Base-by-base conservation (phyloP, 1,140 invertebrate species). In the Aphelinus certus region DNA sequence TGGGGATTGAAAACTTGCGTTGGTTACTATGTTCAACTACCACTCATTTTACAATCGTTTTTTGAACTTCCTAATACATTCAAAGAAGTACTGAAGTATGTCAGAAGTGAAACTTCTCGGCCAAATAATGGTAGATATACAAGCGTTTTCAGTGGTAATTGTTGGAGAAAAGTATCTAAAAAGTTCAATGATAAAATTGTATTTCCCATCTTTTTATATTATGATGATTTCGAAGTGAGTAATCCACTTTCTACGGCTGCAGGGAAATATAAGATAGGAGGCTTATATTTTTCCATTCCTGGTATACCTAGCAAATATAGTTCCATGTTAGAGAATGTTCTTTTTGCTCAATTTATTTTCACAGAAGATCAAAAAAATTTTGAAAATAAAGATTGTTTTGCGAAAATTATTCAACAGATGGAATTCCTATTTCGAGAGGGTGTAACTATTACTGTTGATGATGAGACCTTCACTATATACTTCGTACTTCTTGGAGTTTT, bases 401-500 rank as follows among this genome's bases (percentile, higher is more conserved):
- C 46, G 3, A 63, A 74, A 63, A 60, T 69, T 73, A 68, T 75
- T 51, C 42, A 76, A 55, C 56, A 77, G 64, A 45, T 77, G 7
- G 48, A 60, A 60, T 7, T 71, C 62, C 64, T 81, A 26, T 57
- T 55, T n/a, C 57, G n/a, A 42, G 51, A 76, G 6, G 79, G 77
- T 47, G 78, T 79, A 55, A 48, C n/a, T 45, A 68, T 78, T 63
- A 3, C 43, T 57, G 46, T 81, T n/a, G 60, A 75, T 47, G 58
- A 57, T 61, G 2, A 69, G 69, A 57, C 7, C 7, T 55, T 69
- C 45, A 62, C 1, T 57, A 48, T 79, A 53, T 76, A 77, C 73
- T 81, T 81, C 78, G 76, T 77, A 55, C 49, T 78, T 47, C 62
- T 77, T 61, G 77, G 55, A 26, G 53, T 80, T 42, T 68, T 76